Evolutionary conservation across 2,113 vertebrate species (phyloP).

Genomic region (Aix galericulata): DNA sequence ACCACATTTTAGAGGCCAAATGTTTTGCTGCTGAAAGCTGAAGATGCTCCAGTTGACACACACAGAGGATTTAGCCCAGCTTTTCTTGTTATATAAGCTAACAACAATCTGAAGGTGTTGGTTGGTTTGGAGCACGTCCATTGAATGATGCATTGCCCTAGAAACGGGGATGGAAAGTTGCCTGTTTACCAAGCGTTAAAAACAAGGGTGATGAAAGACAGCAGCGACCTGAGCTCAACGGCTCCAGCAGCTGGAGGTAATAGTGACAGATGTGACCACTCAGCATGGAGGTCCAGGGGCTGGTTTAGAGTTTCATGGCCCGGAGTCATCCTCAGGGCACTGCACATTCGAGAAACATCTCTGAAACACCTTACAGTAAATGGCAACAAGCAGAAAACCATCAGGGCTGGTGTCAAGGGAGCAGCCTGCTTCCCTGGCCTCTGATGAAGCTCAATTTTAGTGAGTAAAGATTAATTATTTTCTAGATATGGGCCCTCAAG

Average conservation of each 20-base stretch:
- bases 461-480: not conserved
- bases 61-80: not conserved
- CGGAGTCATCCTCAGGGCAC: not conserved
- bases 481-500: not conserved
- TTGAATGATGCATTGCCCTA: not conserved
- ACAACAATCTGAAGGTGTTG: not conserved
- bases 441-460: not conserved
- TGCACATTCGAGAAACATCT: conserved; percentile 30
- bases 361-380: not conserved
- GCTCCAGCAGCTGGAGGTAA: not conserved
- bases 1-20: not conserved
- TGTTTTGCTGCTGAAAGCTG: not conserved
- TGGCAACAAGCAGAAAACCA: not conserved
- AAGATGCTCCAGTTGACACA: not conserved
- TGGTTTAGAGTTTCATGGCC: conserved; percentile 40
- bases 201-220: conserved; percentile 2
- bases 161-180: not conserved
- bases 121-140: not conserved
- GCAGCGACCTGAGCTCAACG: not conserved
- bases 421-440: not conserved
- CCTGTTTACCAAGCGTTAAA: not conserved
- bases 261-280: conserved; percentile 18
- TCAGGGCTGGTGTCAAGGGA: not conserved
- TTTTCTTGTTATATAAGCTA: not conserved
- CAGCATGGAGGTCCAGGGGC: not conserved